Conservation (phyloP, 2,113 vertebrate genomes). For the Epinephelus lanceolatus region DNA sequence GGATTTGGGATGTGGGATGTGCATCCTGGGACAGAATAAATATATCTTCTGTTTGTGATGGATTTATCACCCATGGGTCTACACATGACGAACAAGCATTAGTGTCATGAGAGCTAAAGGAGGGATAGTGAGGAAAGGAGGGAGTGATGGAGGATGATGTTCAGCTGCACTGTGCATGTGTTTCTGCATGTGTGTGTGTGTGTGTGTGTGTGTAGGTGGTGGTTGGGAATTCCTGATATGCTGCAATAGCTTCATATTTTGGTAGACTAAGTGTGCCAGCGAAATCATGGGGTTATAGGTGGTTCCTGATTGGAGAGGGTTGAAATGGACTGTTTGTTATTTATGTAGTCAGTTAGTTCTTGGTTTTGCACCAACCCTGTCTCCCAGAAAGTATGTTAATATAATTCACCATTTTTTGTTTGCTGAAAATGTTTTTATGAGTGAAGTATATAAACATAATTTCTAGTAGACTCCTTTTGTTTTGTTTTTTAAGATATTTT, state of each 20-base stretch:
- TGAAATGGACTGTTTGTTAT: neutral
- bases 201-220: neutral
- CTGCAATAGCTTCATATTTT: neutral
- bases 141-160: conserved; percentile 16
- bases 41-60: conserved; percentile 91
- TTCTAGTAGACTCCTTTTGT: too few relatives aligned
- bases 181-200: too few relatives aligned
- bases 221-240: neutral
- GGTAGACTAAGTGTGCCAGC: neutral
- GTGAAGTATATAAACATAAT: too few relatives aligned
- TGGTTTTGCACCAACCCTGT: too few relatives aligned
- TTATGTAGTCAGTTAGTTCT: too few relatives aligned
- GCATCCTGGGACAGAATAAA: conserved; percentile 90
- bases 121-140: conserved; percentile 1
- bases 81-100: conserved; percentile 92
- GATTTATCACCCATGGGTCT: conserved; percentile 93
- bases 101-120: conserved; percentile 83
- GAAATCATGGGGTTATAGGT: neutral
- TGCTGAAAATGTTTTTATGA: too few relatives aligned
- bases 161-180: neutral
- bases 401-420: too few relatives aligned
- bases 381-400: too few relatives aligned
- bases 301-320: neutral
- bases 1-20: conserved; percentile 85
- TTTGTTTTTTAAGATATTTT: too few relatives aligned